Percentiles rank a stretch among this genome's conserved stretches.
phyloP scores from a whole-genome alignment of 2,113 vertebrate species.

The Rhegmatorhina hoffmannsi region DNA sequence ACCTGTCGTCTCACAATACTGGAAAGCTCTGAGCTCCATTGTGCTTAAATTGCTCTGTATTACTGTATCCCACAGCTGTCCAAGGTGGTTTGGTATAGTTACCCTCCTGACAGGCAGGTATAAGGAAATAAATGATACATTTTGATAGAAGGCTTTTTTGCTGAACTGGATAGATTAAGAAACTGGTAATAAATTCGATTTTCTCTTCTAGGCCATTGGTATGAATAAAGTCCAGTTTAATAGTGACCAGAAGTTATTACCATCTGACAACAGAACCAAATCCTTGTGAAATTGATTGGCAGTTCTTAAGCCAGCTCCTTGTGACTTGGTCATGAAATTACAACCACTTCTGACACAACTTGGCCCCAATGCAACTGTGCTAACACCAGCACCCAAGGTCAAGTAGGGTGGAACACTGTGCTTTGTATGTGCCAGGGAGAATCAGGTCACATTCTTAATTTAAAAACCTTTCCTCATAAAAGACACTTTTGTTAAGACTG shows the following conservation, averaged over 20 bases:
- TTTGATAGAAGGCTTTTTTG: slow-evolving; percentile 43
- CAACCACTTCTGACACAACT: background rate
- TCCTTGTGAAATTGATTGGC: background rate
- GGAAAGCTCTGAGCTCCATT: slow-evolving; percentile 34
- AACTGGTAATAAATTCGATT: slow-evolving; percentile 19
- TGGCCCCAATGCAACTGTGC: background rate
- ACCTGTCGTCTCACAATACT: background rate
- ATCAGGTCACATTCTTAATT: background rate
- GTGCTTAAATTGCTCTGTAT: slow-evolving; percentile 46
- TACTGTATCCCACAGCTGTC: slow-evolving; percentile 1
- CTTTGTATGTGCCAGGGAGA: background rate
- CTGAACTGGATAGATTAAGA: slow-evolving; percentile 3
- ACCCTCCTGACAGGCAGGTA: background rate
- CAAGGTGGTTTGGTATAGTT: slow-evolving; percentile 55
- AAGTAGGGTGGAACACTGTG: background rate
- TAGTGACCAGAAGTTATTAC: slow-evolving; percentile 10
- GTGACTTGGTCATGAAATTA: background rate
- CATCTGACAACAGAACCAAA: background rate
- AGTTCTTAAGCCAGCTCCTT: background rate
- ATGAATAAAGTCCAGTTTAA: slow-evolving; percentile 1
- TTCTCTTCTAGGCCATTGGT: background rate
- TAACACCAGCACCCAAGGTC: rapidly evolving
- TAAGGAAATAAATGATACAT: slow-evolving; percentile 45
- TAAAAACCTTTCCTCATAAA: background rate
- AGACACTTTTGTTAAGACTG: background rate